A percentile compares a stretch with the other conserved stretches of the same genome.
These are phyloP conservation scores for Spisula subtruncata DNA, from an alignment of 2,888 invertebrate genomes.

Conservation along the genomic window DNA sequence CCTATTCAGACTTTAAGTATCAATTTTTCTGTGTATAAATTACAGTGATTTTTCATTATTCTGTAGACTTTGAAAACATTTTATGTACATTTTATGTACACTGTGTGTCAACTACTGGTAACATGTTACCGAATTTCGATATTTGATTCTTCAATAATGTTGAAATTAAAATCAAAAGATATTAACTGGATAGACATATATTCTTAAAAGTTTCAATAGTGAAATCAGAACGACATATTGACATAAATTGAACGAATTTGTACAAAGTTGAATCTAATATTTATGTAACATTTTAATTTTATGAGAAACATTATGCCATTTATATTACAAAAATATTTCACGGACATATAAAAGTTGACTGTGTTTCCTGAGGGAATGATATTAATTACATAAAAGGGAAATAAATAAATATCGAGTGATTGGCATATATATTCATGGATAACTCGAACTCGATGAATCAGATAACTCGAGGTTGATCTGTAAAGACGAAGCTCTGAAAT, in stretches of 20 bases:
- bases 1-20: not conserved
- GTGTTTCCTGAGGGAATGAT: not conserved
- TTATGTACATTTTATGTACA: not conserved
- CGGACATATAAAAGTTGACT: not conserved
- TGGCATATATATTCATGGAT: not conserved
- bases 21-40: slow-evolving; percentile 2
- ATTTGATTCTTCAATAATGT: not conserved
- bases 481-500: not conserved
- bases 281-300: not conserved
- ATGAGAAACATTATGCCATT: not conserved
- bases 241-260: not conserved
- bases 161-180: not conserved
- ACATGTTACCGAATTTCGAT: slow-evolving; percentile 10
- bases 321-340: not conserved
- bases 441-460: not conserved
- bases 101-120: not conserved
- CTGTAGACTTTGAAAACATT: not conserved
- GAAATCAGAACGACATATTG: not conserved
- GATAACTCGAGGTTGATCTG: not conserved
- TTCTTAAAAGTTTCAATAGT: not conserved
- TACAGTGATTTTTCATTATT: not conserved
- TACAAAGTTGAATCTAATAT: too few relatives aligned
- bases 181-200: not conserved
- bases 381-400: not conserved
- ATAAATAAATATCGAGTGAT: not conserved